Percentiles rank a stretch among this genome's conserved stretches.
Conservation (phyloP, 2,797 vertebrate genomes). For the Galago senegalensis region DNA sequence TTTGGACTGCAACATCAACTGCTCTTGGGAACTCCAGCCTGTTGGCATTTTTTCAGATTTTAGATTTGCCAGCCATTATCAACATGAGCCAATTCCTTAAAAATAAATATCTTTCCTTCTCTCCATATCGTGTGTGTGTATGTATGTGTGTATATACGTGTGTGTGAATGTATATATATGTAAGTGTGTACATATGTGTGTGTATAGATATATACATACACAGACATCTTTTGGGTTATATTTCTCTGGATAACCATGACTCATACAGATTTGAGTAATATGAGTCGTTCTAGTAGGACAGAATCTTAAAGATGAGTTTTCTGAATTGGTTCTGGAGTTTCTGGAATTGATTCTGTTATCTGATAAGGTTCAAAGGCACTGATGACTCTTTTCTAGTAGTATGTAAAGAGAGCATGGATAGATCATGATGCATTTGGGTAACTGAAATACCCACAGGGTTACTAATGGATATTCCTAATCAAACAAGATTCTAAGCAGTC, state of each 20-base stretch:
- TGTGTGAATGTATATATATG: accelerated
- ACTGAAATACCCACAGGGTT: not conserved
- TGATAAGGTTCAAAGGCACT: conserved; percentile 25
- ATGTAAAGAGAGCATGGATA: not conserved
- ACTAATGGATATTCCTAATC: not conserved
- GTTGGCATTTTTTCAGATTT: not conserved
- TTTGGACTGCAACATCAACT: not conserved
- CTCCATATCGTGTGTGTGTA: not conserved
- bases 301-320: not conserved
- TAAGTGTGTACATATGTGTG: accelerated
- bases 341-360: not conserved
- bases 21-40: not conserved
- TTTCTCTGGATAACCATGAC: not conserved
- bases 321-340: not conserved
- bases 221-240: not conserved
- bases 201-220: not conserved
- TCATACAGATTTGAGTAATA: not conserved
- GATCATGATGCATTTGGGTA: not conserved
- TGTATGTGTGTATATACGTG: accelerated
- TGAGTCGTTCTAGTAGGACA: not conserved
- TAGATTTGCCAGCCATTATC: not conserved
- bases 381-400: not conserved
- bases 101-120: not conserved
- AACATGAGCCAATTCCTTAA: not conserved
- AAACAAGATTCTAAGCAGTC: not conserved